A percentile compares a stretch with the other conserved stretches of the same genome.
Conservation (phyloP, 1,140 invertebrate genomes). For the Diploscapter pachys region DNA sequence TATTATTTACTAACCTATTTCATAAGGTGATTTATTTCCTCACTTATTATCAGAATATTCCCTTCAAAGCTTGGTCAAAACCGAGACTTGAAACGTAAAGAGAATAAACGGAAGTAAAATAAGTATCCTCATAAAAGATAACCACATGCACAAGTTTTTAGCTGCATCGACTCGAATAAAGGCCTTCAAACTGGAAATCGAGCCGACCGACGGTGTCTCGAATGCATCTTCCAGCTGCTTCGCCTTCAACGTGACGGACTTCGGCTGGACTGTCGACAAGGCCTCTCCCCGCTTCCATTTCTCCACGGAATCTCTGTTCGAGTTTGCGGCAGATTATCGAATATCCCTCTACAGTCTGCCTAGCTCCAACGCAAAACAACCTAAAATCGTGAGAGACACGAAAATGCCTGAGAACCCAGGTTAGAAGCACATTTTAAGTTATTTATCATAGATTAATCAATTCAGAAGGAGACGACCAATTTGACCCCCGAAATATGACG, state of each 20-base stretch:
- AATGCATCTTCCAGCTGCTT: conserved; percentile 37
- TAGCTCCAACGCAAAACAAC: conserved; percentile 10
- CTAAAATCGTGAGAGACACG: conserved; percentile 19
- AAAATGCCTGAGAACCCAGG: conserved; percentile 47
- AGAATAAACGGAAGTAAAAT: neutral
- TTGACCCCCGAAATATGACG: neutral
- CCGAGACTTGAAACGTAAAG: neutral
- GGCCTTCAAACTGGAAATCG: conserved; percentile 50
- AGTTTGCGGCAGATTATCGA: conserved; percentile 45
- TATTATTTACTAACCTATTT: neutral
- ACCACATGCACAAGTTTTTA: conserved; percentile 18
- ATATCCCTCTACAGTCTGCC: conserved; percentile 44
- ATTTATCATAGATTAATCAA: neutral
- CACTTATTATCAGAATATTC: too few species aligned
- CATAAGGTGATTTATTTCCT: too few species aligned
- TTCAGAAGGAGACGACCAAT: neutral
- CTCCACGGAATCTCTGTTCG: conserved; percentile 48
- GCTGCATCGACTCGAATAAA: conserved; percentile 45
- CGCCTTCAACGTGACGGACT: conserved; percentile 53
- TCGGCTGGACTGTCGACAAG: conserved; percentile 42
- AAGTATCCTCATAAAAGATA: neutral
- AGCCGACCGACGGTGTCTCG: conserved; percentile 39
- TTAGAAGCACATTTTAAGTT: conserved; percentile 18
- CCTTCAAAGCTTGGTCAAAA: neutral
- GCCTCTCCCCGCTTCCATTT: conserved; percentile 56